A percentile compares a stretch with the other conserved stretches of the same genome.
Evolutionary conservation across 2,888 invertebrate genomes (phyloP).

Genomic region (Choreutis nemorana): DNA sequence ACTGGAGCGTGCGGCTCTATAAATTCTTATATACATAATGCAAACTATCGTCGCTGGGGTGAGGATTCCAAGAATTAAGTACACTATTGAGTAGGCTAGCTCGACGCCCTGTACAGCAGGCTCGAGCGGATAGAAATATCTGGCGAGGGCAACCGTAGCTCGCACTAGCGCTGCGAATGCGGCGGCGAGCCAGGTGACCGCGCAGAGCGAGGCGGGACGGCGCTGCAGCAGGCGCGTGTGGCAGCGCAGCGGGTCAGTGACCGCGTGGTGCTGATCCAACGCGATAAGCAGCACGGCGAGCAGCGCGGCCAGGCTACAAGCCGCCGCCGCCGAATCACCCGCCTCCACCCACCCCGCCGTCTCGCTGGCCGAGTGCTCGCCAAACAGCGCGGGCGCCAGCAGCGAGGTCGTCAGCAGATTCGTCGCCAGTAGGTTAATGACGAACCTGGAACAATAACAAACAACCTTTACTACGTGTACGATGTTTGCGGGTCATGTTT

Average conservation of each 20-base stretch:
- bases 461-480: conserved; percentile 9
- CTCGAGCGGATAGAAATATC: conserved; percentile 34
- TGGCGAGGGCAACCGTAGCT: conserved; percentile 34
- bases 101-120: conserved; percentile 34
- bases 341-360: conserved; percentile 64
- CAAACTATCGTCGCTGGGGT: conserved; percentile 70
- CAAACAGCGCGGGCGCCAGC: conserved; percentile 56
- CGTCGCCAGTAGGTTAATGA: conserved; percentile 66
- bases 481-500: conserved; percentile 12
- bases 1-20: conserved; percentile 78
- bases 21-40: conserved; percentile 78
- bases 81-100: conserved; percentile 42
- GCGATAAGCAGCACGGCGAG: conserved; percentile 49
- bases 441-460: conserved; percentile 67
- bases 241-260: conserved; percentile 59
- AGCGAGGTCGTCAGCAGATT: conserved; percentile 56
- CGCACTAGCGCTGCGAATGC: conserved; percentile 40
- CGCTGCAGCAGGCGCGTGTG: conserved; percentile 57
- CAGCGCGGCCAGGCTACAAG: conserved; percentile 43
- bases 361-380: conserved; percentile 71
- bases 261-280: conserved; percentile 64
- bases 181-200: conserved; percentile 62
- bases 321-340: conserved; percentile 58
- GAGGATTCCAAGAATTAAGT: conserved; percentile 40
- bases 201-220: conserved; percentile 50